A percentile compares a stretch with the other conserved stretches of the same genome.
Conservation (phyloP, 2,113 vertebrate genomes). For the Octodon degus region DNA sequence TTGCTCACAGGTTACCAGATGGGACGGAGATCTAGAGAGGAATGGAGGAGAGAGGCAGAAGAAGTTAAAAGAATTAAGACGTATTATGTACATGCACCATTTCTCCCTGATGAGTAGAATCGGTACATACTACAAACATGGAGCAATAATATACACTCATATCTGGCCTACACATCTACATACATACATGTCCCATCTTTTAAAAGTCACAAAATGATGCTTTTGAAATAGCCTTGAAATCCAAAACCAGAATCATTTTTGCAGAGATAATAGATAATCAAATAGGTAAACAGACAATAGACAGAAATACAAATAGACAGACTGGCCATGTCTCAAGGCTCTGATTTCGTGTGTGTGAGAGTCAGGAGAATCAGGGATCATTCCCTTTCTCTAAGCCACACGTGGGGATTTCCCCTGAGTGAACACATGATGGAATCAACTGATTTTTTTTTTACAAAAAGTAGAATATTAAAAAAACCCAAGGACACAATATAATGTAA, state of each 20-base stretch:
- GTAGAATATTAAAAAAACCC: constrained; percentile 29
- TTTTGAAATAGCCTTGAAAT: not conserved
- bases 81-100: not conserved
- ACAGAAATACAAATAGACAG: not conserved
- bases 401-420: constrained; percentile 15
- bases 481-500: not conserved
- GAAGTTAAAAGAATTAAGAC: not conserved
- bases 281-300: not conserved
- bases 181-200: not conserved
- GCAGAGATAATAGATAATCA: not conserved
- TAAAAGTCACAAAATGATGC: not conserved
- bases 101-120: not conserved
- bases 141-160: not conserved
- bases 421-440: not conserved
- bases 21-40: not conserved
- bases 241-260: constrained; percentile 35
- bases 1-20: constrained; percentile 19
- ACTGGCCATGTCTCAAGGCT: not conserved
- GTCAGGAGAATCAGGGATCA: not conserved
- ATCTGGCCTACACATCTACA: not conserved
- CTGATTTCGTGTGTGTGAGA: not conserved
- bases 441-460: constrained; percentile 55
- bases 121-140: not conserved
- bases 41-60: not conserved
- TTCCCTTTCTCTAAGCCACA: not conserved